Base-by-base conservation (phyloP, 1,140 invertebrate species). In the Leptonema lineaticorne region DNA sequence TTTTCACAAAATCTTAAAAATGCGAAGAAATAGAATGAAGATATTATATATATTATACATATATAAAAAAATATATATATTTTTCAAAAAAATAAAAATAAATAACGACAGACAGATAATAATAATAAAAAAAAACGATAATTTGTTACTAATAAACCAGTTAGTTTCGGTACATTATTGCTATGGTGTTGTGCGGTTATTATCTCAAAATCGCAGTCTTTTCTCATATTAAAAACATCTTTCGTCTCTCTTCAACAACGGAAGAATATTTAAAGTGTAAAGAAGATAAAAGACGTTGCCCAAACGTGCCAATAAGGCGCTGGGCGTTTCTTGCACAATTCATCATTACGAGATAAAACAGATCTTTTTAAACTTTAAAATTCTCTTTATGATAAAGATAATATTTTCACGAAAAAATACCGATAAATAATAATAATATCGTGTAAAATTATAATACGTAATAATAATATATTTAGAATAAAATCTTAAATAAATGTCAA, bases 261-360 rank as follows among this genome's bases (percentile, higher is more conserved):
- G 18, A 11, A 5, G 16, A 16, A 29, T 18, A 24, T 28, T 18
- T 56, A 56, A n/a, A n/a, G 37, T 14, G 57, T 41, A 33, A 67
- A 30, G 28, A 33, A 62, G 46, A 66, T 24, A 29, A 41, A 48
- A 60, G 48, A 62, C 20, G 59, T 18, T 16, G 26, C 14, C 24
- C 63, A 63, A 48, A 50, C 66, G 30, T 72, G 58, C 63, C 71
- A 72, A 72, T 69, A 72, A 69, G 65, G 67, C 45, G 68, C 59
- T 63, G 71, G 71, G 71, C 71, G 71, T 69, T 41, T 48, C 71
- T 66, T 26, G 41, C 53, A 64, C 67, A 69, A 72, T 72, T 72
- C 68, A 72, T 72, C 71, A 72, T 63, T 22, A 46, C 50, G 22
- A 7, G 41, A 20, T 2, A 62, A 20, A 26, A 18, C 26, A 45